phyloP scores from a whole-genome alignment of 2,113 vertebrate species.

The Emydocephalus ijimae region DNA sequence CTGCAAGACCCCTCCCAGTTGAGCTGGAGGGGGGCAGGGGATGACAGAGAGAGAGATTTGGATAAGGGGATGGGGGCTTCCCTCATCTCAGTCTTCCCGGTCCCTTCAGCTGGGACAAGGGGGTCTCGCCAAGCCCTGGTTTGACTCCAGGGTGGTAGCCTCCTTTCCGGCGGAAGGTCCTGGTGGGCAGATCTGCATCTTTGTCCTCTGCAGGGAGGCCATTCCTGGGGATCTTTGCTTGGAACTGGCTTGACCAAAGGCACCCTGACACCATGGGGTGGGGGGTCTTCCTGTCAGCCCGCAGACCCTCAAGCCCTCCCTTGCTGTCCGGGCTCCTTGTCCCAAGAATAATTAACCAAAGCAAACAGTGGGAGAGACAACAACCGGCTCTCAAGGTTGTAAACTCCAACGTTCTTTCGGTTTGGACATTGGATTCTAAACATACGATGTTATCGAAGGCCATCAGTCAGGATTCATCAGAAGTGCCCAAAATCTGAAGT shows the following conservation, averaged over 20 bases:
- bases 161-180: neutral
- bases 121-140: neutral
- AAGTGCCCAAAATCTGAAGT: neutral
- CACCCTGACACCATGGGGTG: neutral
- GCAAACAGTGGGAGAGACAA: neutral
- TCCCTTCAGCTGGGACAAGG: too few species aligned
- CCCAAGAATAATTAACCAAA: constrained; percentile 16
- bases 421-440: neutral
- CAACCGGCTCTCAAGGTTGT: neutral
- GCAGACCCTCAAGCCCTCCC: neutral
- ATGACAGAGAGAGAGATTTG: too few species aligned
- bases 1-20: neutral
- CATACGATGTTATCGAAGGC: neutral
- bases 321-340: neutral
- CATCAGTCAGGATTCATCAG: neutral
- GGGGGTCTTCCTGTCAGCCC: neutral
- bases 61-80: neutral
- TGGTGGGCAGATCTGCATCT: neutral
- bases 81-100: neutral
- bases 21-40: too few species aligned
- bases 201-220: neutral
- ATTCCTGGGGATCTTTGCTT: neutral
- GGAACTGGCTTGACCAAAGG: neutral
- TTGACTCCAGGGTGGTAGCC: neutral
- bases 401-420: neutral